Evolutionary conservation across 2,113 vertebrate species (phyloP).

Genomic region (Nannospalax galili): DNA sequence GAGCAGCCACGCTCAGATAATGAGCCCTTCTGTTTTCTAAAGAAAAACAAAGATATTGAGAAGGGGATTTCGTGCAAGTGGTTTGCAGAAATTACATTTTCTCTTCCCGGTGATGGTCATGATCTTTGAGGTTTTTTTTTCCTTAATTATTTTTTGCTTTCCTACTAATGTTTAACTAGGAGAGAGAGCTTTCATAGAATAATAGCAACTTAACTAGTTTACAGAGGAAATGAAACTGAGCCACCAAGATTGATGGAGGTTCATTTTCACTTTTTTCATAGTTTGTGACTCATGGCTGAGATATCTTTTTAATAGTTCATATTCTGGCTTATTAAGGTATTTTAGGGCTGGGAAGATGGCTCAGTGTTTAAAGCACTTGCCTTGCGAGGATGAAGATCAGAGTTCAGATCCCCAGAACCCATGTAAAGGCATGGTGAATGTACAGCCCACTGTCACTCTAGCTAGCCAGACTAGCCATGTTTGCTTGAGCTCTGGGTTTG

Average conservation of each 20-base stretch:
- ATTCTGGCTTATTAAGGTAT: not conserved
- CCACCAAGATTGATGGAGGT: not conserved
- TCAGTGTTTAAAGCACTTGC: not conserved
- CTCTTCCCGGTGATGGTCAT: not conserved
- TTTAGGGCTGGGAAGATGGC: not conserved
- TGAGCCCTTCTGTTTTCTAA: not conserved
- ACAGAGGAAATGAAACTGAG: not conserved
- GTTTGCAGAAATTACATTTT: not conserved
- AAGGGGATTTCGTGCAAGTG: not conserved
- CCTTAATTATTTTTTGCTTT: not conserved
- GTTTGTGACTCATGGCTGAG: slow-evolving; percentile 46
- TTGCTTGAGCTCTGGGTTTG: not conserved
- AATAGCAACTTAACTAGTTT: not conserved
- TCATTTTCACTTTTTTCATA: not conserved
- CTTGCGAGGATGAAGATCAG: no score
- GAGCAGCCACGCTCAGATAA: accelerated
- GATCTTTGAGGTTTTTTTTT: not conserved
- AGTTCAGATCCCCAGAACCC: not conserved
- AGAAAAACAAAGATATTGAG: not conserved
- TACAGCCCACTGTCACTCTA: not conserved
- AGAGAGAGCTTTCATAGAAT: not conserved
- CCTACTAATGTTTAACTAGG: slow-evolving; percentile 17
- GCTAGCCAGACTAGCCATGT: not conserved
- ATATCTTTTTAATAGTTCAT: slow-evolving; percentile 5
- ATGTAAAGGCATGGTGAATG: not conserved